Evolutionary conservation across 2,797 vertebrate genomes (phyloP).

Genomic region (Myotis myotis): DNA sequence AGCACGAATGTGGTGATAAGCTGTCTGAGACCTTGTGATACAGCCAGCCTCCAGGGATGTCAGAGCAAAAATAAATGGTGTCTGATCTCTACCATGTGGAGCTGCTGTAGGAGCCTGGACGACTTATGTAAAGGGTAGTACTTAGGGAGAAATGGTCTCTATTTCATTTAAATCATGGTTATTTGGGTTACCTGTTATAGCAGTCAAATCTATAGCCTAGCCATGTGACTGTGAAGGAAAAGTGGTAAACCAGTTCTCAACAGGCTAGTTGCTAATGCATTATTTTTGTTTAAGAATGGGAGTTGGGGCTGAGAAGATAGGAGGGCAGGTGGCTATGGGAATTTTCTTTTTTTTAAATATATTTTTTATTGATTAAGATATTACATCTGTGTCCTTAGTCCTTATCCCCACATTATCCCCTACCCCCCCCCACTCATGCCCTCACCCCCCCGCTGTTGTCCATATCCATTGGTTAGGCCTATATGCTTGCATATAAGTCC

Average conservation of each 20-base stretch:
- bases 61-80: background rate
- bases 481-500: no score
- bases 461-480: no score
- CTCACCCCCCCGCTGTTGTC: no score
- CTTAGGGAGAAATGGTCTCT: background rate
- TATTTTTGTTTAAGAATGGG: background rate
- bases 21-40: background rate
- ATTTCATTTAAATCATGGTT: background rate
- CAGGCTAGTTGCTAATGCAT: background rate
- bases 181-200: background rate
- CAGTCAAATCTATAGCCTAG: background rate
- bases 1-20: background rate
- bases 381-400: no score
- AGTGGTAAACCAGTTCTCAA: background rate
- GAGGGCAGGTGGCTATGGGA: background rate
- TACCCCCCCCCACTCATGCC: no score
- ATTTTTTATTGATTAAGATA: no score
- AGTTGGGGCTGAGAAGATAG: background rate
- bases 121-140: background rate
- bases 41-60: fast-evolving
- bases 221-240: background rate
- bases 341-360: background rate
- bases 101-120: background rate
- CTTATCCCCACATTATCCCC: no score
- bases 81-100: background rate